Conservation (phyloP, 2,888 invertebrate genomes). For the Bursaphelenchus okinawaensis region DNA sequence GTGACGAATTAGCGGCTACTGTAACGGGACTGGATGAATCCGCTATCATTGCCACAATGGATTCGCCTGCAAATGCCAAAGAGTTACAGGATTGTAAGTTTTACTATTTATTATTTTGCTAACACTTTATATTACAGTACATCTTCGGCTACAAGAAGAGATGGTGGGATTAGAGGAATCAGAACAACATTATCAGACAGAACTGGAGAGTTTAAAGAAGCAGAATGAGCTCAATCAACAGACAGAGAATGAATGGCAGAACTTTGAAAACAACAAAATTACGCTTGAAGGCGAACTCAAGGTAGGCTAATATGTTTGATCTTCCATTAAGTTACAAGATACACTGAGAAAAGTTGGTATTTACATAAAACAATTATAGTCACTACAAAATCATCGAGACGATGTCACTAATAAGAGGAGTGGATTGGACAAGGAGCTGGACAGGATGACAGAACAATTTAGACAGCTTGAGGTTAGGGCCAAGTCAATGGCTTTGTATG, state of each 20-base stretch:
- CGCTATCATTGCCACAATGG: conserved; percentile 17
- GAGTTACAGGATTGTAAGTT: conserved; percentile 33
- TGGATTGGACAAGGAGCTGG: neutral
- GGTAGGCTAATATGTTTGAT: too few species aligned
- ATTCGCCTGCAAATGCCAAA: conserved; percentile 21
- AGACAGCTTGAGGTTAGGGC: neutral
- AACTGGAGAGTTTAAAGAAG: conserved; percentile 26
- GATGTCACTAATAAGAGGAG: neutral
- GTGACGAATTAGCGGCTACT: conserved; percentile 19
- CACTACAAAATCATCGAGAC: neutral
- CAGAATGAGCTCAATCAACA: conserved; percentile 18
- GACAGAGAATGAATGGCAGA: neutral
- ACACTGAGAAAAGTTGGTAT: too few species aligned
- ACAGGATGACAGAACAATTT: neutral
- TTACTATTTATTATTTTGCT: neutral
- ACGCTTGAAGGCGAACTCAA: too few species aligned
- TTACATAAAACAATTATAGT: too few species aligned
- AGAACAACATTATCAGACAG: conserved; percentile 33
- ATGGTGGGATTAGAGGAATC: conserved; percentile 39
- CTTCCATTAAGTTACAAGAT: too few species aligned
- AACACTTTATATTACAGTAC: conserved; percentile 32
- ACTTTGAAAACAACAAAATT: neutral
- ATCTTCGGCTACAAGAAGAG: conserved; percentile 51
- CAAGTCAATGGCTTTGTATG: neutral
- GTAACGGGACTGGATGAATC: conserved; percentile 35